A percentile compares a stretch with the other conserved stretches of the same genome.
phyloP scores from a whole-genome alignment of 2,797 vertebrate species.

The Hydrophis major region DNA sequence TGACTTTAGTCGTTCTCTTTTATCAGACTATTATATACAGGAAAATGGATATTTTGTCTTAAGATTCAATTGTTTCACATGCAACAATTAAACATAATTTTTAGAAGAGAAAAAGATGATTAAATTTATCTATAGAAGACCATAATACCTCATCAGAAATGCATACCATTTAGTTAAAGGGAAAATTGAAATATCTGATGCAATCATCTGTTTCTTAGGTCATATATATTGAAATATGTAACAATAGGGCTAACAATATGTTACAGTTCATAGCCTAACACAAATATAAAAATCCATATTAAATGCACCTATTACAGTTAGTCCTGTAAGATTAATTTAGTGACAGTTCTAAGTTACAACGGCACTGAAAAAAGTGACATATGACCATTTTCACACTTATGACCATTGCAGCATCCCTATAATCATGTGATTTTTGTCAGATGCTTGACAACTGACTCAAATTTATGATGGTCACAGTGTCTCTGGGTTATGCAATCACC shows the following conservation, averaged over 20 bases:
- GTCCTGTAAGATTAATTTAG: too few relatives aligned
- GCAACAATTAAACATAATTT: not conserved
- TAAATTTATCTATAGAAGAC: not conserved
- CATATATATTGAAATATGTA: conserved; percentile 10
- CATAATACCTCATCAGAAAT: not conserved
- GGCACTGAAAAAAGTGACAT: too few relatives aligned
- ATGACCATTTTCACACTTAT: too few relatives aligned
- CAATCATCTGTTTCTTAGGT: not conserved
- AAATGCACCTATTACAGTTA: conserved; percentile 14
- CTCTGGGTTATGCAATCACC: too few relatives aligned
- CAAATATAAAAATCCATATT: not conserved
- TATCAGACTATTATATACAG: not conserved
- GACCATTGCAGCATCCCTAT: too few relatives aligned
- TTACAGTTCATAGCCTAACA: not conserved
- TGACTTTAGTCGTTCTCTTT: not conserved
- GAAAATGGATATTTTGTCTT: not conserved
- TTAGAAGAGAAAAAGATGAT: not conserved
- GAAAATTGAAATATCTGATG: conserved; percentile 19
- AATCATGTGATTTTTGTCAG: too few relatives aligned
- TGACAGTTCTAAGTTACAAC: too few relatives aligned
- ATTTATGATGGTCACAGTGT: too few relatives aligned
- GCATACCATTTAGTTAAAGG: not conserved
- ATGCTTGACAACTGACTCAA: too few relatives aligned
- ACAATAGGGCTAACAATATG: not conserved
- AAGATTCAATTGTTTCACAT: not conserved